Evolutionary conservation across 2,888 invertebrate genomes (phyloP).

Genomic region (Allacma fusca): DNA sequence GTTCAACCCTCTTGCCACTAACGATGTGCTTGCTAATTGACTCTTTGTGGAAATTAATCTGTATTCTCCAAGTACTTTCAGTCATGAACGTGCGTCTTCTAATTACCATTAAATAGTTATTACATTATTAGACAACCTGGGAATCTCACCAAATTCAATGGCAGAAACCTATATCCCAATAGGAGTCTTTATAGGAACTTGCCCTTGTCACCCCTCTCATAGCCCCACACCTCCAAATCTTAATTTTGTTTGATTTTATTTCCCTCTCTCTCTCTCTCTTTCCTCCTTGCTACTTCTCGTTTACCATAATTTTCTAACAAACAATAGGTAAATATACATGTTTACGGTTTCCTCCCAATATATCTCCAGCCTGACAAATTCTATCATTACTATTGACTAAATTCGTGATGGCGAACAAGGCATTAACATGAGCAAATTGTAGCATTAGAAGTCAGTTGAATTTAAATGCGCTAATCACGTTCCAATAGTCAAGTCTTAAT

Average conservation of each 20-base stretch:
- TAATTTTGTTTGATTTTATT: neutral
- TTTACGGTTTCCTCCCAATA: too few relatives aligned
- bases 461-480: too few relatives aligned
- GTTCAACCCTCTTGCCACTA: slow-evolving; percentile 24
- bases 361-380: too few relatives aligned
- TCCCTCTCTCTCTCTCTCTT: neutral
- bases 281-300: neutral
- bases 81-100: slow-evolving; percentile 23
- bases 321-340: too few relatives aligned
- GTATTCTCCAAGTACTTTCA: slow-evolving; percentile 18
- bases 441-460: too few relatives aligned
- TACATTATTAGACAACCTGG: neutral
- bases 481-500: too few relatives aligned
- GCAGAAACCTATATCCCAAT: neutral
- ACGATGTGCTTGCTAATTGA: slow-evolving; percentile 5
- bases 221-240: neutral
- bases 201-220: neutral
- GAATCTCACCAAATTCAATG: neutral
- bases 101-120: slow-evolving; percentile 11
- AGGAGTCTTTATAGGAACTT: neutral
- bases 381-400: too few relatives aligned
- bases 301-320: too few relatives aligned
- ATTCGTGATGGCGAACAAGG: too few relatives aligned
- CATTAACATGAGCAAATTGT: too few relatives aligned
- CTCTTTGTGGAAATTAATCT: slow-evolving; percentile 34